Percentiles rank a stretch among this genome's conserved stretches.
phyloP scores from a whole-genome alignment of 2,113 vertebrate species.

The Phylloscopus trochilus region DNA sequence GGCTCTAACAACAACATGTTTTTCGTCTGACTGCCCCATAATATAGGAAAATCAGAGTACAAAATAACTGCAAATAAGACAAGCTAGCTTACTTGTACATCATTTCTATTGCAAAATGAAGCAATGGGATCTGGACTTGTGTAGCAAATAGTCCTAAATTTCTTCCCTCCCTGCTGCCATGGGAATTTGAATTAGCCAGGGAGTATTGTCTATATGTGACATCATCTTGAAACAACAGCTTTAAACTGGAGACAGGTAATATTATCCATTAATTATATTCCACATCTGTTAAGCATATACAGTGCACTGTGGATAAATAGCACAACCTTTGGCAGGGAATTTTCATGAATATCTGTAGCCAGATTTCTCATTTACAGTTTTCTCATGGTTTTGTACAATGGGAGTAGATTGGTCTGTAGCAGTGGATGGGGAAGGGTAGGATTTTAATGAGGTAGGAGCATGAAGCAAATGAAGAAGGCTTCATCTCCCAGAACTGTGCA shows the following conservation, averaged over 20 bases:
- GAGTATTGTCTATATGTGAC: background rate
- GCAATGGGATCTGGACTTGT: background rate
- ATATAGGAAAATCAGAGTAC: conserved; percentile 5
- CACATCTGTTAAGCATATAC: conserved; percentile 9
- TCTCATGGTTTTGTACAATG: background rate
- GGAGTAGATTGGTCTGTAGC: background rate
- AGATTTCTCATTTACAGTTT: background rate
- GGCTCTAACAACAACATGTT: background rate
- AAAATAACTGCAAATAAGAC: conserved; percentile 17
- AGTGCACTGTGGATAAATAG: background rate
- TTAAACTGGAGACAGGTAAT: conserved; percentile 15
- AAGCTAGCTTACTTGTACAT: background rate
- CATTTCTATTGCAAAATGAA: conserved; percentile 13
- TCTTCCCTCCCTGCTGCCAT: background rate
- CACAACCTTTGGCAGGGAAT: background rate
- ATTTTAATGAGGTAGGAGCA: background rate
- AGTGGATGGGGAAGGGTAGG: background rate
- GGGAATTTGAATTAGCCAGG: background rate
- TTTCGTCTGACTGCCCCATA: conserved; percentile 4
- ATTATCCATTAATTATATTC: background rate
- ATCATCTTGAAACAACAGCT: conserved; percentile 16
- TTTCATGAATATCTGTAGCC: background rate
- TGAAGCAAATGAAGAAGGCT: background rate
- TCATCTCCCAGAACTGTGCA: background rate
- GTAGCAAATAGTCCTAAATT: conserved; percentile 3